A percentile compares a stretch with the other conserved stretches of the same genome.
These are phyloP conservation scores for Anadara kagoshimensis DNA, from an alignment of 1,140 invertebrate genomes.

Conservation along the genomic window DNA sequence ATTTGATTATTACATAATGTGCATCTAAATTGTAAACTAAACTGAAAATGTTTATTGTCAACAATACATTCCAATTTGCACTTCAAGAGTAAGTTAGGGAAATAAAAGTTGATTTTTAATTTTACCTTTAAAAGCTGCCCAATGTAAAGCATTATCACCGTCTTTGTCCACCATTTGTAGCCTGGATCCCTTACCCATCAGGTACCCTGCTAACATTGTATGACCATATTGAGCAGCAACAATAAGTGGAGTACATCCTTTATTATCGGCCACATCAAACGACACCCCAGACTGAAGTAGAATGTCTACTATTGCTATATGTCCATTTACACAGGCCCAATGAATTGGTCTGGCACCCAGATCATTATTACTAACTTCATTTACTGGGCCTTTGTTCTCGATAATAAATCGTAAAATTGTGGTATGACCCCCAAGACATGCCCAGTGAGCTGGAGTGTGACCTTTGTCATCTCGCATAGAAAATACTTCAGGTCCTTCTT, in stretches of 20 bases:
- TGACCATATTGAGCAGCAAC: slow-evolving; percentile 94
- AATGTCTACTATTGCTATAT: slow-evolving; percentile 87
- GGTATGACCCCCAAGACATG: slow-evolving; percentile 86
- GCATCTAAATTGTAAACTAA: too few relatives aligned
- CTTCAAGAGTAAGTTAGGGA: too few relatives aligned
- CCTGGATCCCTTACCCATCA: slow-evolving; percentile 89
- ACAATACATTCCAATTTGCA: too few relatives aligned
- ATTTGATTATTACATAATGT: too few relatives aligned
- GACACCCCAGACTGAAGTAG: slow-evolving; percentile 87
- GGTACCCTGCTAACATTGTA: slow-evolving; percentile 89
- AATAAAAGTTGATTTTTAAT: too few relatives aligned
- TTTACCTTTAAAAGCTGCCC: slow-evolving; percentile 91
- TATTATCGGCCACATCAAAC: slow-evolving; percentile 92
- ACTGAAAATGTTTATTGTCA: too few relatives aligned
- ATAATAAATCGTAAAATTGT: slow-evolving; percentile 80
- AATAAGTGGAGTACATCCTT: slow-evolving; percentile 92
- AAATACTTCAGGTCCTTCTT: slow-evolving; percentile 65
- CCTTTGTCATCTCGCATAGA: slow-evolving; percentile 87
- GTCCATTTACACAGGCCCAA: slow-evolving; percentile 91
- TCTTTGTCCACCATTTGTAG: slow-evolving; percentile 91
- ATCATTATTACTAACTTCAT: slow-evolving; percentile 89
- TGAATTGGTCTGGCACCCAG: slow-evolving; percentile 92
- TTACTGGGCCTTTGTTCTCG: slow-evolving; percentile 86
- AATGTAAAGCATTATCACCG: slow-evolving; percentile 93
- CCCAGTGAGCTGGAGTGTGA: slow-evolving; percentile 94